Percentiles rank a stretch among this genome's conserved stretches.
Conservation (phyloP, 2,888 invertebrate genomes). For the Pollenia griseotomentosa region DNA sequence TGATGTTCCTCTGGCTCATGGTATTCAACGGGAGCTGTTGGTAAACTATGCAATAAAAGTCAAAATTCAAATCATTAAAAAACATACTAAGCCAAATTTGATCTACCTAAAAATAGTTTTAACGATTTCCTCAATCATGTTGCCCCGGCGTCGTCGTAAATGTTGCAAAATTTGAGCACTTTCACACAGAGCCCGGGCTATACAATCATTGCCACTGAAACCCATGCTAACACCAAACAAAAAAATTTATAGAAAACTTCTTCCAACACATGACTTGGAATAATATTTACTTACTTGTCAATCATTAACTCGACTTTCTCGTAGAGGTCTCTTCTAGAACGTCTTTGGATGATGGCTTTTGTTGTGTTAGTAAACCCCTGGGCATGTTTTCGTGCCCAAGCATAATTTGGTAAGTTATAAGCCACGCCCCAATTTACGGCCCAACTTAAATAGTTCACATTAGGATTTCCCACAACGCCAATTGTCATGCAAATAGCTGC, state of each 20-base stretch:
- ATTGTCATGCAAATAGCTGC: conserved; percentile 87
- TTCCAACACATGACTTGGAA: not conserved
- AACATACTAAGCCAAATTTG: not conserved
- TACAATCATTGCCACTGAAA: conserved; percentile 89
- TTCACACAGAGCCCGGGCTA: conserved; percentile 90
- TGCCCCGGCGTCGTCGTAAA: conserved; percentile 85
- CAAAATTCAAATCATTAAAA: not conserved
- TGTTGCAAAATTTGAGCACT: conserved; percentile 86
- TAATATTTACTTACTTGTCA: conserved; percentile 86
- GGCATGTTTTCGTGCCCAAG: conserved; percentile 84
- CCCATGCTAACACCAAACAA: conserved; percentile 88
- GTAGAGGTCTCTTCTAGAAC: conserved; percentile 89
- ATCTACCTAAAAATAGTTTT: conserved; percentile 89
- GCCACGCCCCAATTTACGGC: conserved; percentile 90
- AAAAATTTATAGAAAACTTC: not conserved
- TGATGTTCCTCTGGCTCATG: conserved; percentile 85
- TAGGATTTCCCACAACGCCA: conserved; percentile 86
- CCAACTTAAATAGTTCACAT: conserved; percentile 86
- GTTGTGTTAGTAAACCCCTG: conserved; percentile 78
- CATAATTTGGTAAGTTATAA: conserved; percentile 86
- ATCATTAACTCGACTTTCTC: conserved; percentile 88
- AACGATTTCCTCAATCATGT: conserved; percentile 89
- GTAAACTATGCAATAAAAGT: conserved; percentile 74
- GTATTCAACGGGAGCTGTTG: conserved; percentile 65
- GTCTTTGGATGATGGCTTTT: conserved; percentile 82